phyloP scores from a whole-genome alignment of 1,140 invertebrate species.

The Drosophila ironensis region DNA sequence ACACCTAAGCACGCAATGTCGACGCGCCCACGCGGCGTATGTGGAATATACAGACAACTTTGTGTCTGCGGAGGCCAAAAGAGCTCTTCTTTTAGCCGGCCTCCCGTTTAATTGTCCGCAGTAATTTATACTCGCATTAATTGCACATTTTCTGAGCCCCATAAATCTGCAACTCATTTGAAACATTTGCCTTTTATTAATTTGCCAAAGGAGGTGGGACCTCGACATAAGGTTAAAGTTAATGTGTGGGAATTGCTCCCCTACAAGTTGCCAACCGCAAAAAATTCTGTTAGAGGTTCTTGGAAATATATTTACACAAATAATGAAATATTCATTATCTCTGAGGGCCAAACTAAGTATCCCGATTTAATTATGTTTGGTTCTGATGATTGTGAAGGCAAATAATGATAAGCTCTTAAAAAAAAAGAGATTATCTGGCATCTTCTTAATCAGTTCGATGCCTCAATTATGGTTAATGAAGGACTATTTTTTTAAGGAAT shows the following conservation, averaged over 20 bases:
- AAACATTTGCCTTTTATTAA: conserved; percentile 41
- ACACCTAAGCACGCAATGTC: conserved; percentile 58
- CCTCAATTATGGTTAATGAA: no score
- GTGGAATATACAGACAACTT: conserved; percentile 28
- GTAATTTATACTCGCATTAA: conserved; percentile 59
- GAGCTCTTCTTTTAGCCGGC: neutral
- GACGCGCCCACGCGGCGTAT: conserved; percentile 54
- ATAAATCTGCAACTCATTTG: conserved; percentile 46
- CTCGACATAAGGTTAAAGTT: conserved; percentile 17
- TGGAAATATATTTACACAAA: neutral
- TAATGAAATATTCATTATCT: conserved; percentile 19
- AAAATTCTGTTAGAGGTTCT: conserved; percentile 32
- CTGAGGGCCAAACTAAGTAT: neutral
- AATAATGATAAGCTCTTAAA: no score
- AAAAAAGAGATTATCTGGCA: no score
- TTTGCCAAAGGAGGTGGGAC: conserved; percentile 26
- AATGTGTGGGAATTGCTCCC: conserved; percentile 31
- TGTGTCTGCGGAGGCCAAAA: neutral
- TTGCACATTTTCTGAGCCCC: conserved; percentile 56
- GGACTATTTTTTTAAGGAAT: neutral
- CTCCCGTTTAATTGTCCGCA: conserved; percentile 32
- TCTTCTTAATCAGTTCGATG: no score
- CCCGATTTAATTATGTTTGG: neutral
- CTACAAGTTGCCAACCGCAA: no score
- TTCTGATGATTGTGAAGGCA: neutral